These are phyloP conservation scores for Gymnobelideus leadbeateri DNA, from an alignment of 2,113 vertebrate species.

Conservation along the genomic window DNA sequence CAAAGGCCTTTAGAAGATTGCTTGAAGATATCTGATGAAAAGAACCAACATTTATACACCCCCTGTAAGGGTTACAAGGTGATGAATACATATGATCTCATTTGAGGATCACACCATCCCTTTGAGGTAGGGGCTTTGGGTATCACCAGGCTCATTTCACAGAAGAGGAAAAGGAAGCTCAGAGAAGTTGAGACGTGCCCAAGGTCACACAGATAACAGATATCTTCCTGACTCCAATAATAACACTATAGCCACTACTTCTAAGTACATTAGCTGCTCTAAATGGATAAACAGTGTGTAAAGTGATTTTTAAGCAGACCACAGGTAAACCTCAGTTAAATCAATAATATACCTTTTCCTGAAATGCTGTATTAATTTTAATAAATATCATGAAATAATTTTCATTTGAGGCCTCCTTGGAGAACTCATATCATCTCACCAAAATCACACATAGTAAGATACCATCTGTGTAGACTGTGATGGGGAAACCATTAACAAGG, in stretches of 20 bases:
- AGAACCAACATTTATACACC: too few relatives aligned
- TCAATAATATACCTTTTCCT: neutral
- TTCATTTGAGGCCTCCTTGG: neutral
- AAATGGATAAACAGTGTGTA: neutral
- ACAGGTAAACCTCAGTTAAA: neutral
- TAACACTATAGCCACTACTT: neutral
- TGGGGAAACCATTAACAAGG: neutral
- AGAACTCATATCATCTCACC: neutral
- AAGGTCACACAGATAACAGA: neutral
- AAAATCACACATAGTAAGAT: neutral
- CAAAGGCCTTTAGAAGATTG: too few relatives aligned
- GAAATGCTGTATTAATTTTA: neutral
- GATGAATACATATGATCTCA: neutral
- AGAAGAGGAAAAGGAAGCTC: neutral
- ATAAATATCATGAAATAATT: neutral
- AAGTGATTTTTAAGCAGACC: too few relatives aligned
- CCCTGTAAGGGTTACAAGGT: neutral
- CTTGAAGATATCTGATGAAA: too few relatives aligned
- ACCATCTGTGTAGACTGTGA: neutral
- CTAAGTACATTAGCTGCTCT: neutral
- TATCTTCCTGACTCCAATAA: neutral
- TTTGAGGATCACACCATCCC: neutral
- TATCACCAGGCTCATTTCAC: neutral
- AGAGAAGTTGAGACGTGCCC: neutral
- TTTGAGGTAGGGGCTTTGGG: neutral